Percentiles rank a stretch among this genome's conserved stretches.
phyloP scores from a whole-genome alignment of 1,140 invertebrate species.

The Bursaphelenchus mucronatus region DNA sequence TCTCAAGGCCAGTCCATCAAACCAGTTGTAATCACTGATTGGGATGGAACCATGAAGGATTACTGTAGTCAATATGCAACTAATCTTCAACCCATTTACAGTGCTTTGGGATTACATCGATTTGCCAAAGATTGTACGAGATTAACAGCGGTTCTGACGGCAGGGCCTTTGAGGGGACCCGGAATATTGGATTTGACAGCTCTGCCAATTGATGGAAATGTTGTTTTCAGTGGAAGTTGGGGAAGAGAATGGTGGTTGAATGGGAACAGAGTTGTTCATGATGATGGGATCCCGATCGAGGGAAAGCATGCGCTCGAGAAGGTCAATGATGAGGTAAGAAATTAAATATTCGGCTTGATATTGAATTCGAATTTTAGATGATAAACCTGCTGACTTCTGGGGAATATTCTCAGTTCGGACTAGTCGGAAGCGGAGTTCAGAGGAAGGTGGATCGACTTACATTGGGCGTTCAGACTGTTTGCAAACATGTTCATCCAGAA shows the following conservation, averaged over 20 bases:
- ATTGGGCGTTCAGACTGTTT: constrained; percentile 59
- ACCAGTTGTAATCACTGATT: constrained; percentile 58
- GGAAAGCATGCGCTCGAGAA: constrained; percentile 51
- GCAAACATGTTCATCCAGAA: constrained; percentile 52
- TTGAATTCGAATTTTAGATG: constrained; percentile 36
- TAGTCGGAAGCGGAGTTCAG: constrained; percentile 59
- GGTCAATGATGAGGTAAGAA: constrained; percentile 43
- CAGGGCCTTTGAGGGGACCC: constrained; percentile 48
- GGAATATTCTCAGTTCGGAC: constrained; percentile 54
- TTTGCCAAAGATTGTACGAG: constrained; percentile 55
- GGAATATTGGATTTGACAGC: constrained; percentile 59
- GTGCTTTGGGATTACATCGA: constrained; percentile 49
- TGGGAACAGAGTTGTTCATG: constrained; percentile 56
- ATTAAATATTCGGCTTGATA: constrained; percentile 26
- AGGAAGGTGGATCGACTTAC: constrained; percentile 58
- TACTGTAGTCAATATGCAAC: constrained; percentile 60
- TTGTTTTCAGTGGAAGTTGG: constrained; percentile 60
- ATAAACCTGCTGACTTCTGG: constrained; percentile 22
- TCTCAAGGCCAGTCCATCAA: constrained; percentile 27
- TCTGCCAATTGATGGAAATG: constrained; percentile 57
- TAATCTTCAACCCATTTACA: constrained; percentile 59
- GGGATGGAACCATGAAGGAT: constrained; percentile 61
- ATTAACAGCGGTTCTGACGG: constrained; percentile 53
- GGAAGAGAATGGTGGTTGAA: constrained; percentile 59
- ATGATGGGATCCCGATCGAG: constrained; percentile 56